Evolutionary conservation across 2,888 invertebrate species (phyloP).

Genomic region (Xiphydria camelus): DNA sequence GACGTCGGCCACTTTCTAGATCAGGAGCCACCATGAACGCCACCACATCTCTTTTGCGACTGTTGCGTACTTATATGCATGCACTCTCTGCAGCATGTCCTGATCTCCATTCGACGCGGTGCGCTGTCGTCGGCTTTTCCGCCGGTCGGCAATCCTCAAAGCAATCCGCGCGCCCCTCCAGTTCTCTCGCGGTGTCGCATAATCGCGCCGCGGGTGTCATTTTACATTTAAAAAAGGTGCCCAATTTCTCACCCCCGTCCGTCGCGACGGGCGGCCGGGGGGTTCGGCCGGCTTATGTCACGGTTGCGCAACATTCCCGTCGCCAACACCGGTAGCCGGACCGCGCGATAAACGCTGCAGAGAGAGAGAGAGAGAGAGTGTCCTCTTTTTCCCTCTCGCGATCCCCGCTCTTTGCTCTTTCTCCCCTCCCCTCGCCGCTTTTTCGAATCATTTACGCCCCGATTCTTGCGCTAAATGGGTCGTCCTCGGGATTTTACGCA

Average conservation of each 20-base stretch:
- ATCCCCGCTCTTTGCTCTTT: conserved; percentile 23
- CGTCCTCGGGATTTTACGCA: conserved; percentile 53
- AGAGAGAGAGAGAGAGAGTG: too few species aligned
- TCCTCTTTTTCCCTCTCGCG: conserved; percentile 20
- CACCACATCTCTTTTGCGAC: too few species aligned
- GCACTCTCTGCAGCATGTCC: too few species aligned
- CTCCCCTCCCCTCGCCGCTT: conserved; percentile 22
- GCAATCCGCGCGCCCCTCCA: conserved; percentile 1
- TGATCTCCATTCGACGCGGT: too few species aligned
- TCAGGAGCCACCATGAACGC: too few species aligned
- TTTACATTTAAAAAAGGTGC: conserved; percentile 45
- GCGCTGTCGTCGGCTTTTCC: too few species aligned
- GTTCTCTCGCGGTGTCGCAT: conserved; percentile 17
- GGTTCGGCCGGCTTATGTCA: conserved; percentile 20
- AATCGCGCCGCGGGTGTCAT: conserved; percentile 43
- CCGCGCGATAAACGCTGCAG: too few species aligned
- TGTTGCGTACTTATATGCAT: too few species aligned
- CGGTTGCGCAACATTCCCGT: conserved; percentile 12
- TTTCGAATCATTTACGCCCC: conserved; percentile 47
- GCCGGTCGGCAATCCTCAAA: conserved; percentile 15
- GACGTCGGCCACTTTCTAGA: too few species aligned
- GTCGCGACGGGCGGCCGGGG: conserved; percentile 44
- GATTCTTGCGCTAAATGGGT: conserved; percentile 49
- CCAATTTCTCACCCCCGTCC: conserved; percentile 56
- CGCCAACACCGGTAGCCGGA: conserved; percentile 26